These are phyloP conservation scores for Caenorhabditis drosophilae DNA, from an alignment of 2,888 invertebrate species.

Conservation along the genomic window DNA sequence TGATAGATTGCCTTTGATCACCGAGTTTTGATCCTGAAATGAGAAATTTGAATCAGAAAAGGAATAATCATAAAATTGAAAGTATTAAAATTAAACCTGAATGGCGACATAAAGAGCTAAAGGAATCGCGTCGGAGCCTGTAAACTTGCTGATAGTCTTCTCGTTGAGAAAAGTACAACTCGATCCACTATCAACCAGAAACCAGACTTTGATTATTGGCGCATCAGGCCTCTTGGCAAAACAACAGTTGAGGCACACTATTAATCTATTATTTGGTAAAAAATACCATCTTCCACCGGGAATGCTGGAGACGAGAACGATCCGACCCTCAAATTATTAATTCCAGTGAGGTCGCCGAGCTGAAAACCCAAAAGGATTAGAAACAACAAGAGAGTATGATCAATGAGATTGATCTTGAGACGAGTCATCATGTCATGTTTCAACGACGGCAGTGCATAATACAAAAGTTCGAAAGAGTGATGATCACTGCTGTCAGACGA, in stretches of 20 bases:
- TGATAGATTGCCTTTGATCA: conserved; percentile 44
- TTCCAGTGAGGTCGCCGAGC: conserved; percentile 37
- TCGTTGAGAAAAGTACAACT: conserved; percentile 43
- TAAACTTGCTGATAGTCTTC: conserved; percentile 35
- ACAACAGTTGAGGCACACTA: conserved; percentile 42
- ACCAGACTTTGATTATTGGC: conserved; percentile 44
- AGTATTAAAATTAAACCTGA: conserved; percentile 20
- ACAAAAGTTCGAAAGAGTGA: conserved; percentile 20
- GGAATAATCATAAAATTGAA: conserved; percentile 29
- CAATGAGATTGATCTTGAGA: conserved; percentile 26
- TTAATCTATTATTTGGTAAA: conserved; percentile 42
- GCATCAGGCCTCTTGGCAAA: conserved; percentile 42
- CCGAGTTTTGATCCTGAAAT: conserved; percentile 36
- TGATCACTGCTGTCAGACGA: conserved; percentile 15
- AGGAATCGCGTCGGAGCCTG: conserved; percentile 38
- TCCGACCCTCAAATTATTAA: conserved; percentile 35
- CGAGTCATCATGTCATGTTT: conserved; percentile 40
- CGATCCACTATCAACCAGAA: conserved; percentile 37
- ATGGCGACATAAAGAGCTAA: conserved; percentile 33
- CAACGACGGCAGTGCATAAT: conserved; percentile 36
- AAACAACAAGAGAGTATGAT: conserved; percentile 27
- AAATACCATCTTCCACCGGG: conserved; percentile 25
- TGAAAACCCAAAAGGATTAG: conserved; percentile 37
- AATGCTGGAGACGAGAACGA: conserved; percentile 23
- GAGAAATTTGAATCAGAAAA: conserved; percentile 25